Conservation (phyloP, 2,888 invertebrate genomes). For the Sarcophaga subvicina region DNA sequence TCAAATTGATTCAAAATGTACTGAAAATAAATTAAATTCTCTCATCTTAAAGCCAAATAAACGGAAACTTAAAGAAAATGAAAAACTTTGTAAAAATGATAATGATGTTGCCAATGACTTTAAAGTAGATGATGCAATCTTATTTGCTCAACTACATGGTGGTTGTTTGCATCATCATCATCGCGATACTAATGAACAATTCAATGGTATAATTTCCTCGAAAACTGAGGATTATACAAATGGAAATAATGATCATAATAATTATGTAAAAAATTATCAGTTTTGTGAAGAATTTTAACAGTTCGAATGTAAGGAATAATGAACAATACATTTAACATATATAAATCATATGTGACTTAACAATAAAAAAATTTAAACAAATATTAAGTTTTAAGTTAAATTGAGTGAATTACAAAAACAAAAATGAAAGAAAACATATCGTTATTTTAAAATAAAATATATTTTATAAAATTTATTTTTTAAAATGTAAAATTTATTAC, state of each 20-base stretch:
- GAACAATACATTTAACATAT: background rate
- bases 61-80: constrained; percentile 29
- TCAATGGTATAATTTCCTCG: constrained; percentile 3
- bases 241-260: constrained; percentile 11
- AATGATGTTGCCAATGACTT: constrained; percentile 53
- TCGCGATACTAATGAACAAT: background rate
- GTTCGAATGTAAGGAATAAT: background rate
- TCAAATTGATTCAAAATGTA: constrained; percentile 68
- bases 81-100: constrained; percentile 23
- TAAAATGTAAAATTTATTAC: background rate
- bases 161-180: constrained; percentile 75
- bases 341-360: constrained; percentile 32
- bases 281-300: constrained; percentile 44
- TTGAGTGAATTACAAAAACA: constrained; percentile 28
- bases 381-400: constrained; percentile 1
- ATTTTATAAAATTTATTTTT: too few species aligned
- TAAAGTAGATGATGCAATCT: constrained; percentile 72
- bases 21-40: constrained; percentile 49
- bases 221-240: background rate
- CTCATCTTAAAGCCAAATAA: constrained; percentile 32
- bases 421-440: constrained; percentile 31
- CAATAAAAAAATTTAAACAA: constrained; percentile 27
- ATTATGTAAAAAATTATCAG: constrained; percentile 25
- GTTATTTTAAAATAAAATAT: background rate
- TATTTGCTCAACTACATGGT: constrained; percentile 77